phyloP scores from a whole-genome alignment of 2,797 vertebrate genomes.

The Rallus crepitans region DNA sequence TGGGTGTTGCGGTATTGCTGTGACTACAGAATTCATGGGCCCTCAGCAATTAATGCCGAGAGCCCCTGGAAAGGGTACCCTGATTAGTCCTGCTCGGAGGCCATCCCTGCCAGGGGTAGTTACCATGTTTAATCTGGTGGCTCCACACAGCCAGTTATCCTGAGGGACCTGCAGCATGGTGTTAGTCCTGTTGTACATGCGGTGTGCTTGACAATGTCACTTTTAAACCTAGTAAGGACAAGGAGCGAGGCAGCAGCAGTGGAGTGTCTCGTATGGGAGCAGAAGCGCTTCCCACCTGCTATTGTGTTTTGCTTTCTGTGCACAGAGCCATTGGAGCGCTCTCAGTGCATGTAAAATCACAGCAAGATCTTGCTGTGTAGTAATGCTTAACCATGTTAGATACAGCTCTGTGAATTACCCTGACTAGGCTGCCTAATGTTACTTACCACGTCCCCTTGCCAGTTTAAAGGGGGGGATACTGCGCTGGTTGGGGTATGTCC shows the following conservation, averaged over 20 bases:
- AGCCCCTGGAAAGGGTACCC: background rate
- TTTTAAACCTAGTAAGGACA: background rate
- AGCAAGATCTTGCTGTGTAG: background rate
- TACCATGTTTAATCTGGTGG: background rate
- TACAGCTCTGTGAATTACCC: accelerated
- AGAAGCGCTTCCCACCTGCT: accelerated
- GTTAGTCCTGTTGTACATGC: background rate
- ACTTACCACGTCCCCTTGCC: background rate
- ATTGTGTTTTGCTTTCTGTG: accelerated
- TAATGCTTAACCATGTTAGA: background rate
- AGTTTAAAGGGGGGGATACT: accelerated
- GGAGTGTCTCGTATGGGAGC: background rate
- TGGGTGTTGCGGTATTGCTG: background rate
- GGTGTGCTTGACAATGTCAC: no score
- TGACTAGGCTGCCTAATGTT: background rate
- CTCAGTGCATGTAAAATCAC: background rate
- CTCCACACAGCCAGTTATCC: no score
- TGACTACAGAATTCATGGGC: background rate
- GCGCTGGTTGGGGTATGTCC: background rate
- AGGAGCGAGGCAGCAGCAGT: background rate
- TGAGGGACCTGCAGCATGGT: no score
- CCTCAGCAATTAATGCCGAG: accelerated
- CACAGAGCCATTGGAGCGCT: background rate
- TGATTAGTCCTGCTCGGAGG: background rate
- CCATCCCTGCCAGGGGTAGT: background rate